Conservation (phyloP, 2,797 vertebrate genomes). For the Nannoperca australis region DNA sequence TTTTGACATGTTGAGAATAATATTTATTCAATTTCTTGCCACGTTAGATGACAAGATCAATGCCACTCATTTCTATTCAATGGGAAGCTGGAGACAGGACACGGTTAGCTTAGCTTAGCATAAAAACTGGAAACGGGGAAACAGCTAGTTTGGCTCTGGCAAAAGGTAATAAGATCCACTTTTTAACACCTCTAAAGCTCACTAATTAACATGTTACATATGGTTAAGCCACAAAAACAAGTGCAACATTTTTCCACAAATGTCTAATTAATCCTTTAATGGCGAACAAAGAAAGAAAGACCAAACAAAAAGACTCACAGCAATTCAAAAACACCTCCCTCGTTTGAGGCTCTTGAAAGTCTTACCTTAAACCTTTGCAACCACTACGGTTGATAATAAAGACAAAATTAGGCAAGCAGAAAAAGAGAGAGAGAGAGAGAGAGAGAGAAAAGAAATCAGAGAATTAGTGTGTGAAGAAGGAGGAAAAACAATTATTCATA, state of each 20-base stretch:
- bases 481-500: conserved; percentile 45
- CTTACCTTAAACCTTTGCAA: conserved; percentile 99
- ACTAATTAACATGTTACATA: not conserved
- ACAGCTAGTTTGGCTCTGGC: not conserved
- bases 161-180: not conserved
- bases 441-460: conserved; percentile 85
- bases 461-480: conserved; percentile 64
- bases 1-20: not conserved
- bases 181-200: not conserved
- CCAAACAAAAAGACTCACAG: conserved; percentile 19
- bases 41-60: not conserved
- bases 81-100: not conserved
- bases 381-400: conserved; percentile 95
- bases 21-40: not conserved
- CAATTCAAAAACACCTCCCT: conserved; percentile 21
- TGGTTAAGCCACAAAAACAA: not conserved
- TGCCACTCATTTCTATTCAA: not conserved
- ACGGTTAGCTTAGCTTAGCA: not conserved
- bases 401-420: conserved; percentile 91
- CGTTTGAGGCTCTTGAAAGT: conserved; percentile 59
- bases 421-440: conserved; percentile 88
- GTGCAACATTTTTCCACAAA: conserved; percentile 1
- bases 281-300: not conserved
- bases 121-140: not conserved
- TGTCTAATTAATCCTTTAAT: not conserved